phyloP scores from a whole-genome alignment of 2,888 invertebrate genomes.

The Nomada fucata region DNA sequence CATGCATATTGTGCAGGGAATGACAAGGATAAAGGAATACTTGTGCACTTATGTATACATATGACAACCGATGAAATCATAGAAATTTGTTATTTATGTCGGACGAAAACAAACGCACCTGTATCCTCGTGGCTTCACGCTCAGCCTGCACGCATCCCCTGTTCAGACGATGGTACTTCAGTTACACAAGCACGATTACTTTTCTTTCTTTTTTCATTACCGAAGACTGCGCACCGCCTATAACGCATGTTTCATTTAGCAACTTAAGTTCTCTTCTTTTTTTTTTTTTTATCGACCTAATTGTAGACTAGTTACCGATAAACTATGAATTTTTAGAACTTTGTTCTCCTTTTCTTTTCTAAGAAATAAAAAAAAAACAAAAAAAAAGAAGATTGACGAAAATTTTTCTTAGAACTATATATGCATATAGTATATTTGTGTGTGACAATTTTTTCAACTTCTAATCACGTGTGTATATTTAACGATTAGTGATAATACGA shows the following conservation, averaged over 20 bases:
- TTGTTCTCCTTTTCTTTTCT: constrained; percentile 29
- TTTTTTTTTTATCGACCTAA: constrained; percentile 26
- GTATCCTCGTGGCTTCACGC: constrained; percentile 40
- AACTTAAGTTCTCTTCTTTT: constrained; percentile 45
- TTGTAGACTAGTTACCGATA: constrained; percentile 47
- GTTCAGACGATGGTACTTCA: constrained; percentile 58
- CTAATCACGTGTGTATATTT: constrained; percentile 64
- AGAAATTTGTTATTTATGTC: constrained; percentile 22
- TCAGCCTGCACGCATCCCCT: constrained; percentile 43
- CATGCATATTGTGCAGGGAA: constrained; percentile 44
- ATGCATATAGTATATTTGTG: constrained; percentile 30
- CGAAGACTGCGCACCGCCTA: constrained; percentile 61
- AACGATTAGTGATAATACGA: constrained; percentile 51
- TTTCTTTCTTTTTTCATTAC: constrained; percentile 50
- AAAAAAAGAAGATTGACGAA: constrained; percentile 8
- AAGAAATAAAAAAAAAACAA: not conserved
- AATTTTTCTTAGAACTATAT: constrained; percentile 29
- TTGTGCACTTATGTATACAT: not conserved
- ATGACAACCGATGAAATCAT: not conserved
- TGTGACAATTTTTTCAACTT: constrained; percentile 43
- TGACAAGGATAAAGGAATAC: constrained; percentile 32
- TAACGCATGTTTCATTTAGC: constrained; percentile 60
- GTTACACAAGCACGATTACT: constrained; percentile 58
- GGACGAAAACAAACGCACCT: constrained; percentile 20
- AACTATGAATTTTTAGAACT: constrained; percentile 18